Conservation (phyloP, 2,113 vertebrate species). For the Mungos mungo region DNA sequence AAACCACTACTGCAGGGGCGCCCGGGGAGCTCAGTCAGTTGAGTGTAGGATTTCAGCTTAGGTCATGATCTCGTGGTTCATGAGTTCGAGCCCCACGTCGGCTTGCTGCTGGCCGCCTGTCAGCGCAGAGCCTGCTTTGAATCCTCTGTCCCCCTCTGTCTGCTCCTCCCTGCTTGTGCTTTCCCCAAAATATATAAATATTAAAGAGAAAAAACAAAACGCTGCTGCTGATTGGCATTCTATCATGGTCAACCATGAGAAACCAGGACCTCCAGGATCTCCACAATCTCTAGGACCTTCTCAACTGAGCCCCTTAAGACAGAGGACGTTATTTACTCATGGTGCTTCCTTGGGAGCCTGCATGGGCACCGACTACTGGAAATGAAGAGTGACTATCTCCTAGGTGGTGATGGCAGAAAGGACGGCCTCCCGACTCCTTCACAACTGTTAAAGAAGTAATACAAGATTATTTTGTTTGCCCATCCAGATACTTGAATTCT, state of each 20-base stretch:
- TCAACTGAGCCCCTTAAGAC: neutral
- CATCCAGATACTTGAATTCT: neutral
- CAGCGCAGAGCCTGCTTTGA: too few species aligned
- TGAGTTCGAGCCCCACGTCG: too few species aligned
- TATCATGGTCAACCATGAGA: neutral
- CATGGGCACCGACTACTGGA: neutral
- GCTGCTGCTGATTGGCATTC: neutral
- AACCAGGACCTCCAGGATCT: neutral
- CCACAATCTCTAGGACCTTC: neutral
- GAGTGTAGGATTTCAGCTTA: too few species aligned
- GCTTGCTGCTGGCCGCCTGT: too few species aligned
- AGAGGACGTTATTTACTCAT: neutral
- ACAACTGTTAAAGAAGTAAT: neutral
- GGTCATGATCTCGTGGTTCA: too few species aligned
- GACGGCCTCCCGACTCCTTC: neutral
- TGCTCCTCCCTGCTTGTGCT: too few species aligned
- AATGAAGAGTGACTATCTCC: neutral
- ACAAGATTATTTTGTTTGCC: too few species aligned
- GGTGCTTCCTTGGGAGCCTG: neutral
- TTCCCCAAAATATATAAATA: too few species aligned
- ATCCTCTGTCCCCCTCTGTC: too few species aligned
- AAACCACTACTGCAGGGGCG: neutral
- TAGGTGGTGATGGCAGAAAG: neutral
- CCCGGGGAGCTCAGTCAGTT: too few species aligned
- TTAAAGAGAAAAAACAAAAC: neutral